Conservation (phyloP, 2,888 invertebrate genomes). For the Thereva nobilitata region DNA sequence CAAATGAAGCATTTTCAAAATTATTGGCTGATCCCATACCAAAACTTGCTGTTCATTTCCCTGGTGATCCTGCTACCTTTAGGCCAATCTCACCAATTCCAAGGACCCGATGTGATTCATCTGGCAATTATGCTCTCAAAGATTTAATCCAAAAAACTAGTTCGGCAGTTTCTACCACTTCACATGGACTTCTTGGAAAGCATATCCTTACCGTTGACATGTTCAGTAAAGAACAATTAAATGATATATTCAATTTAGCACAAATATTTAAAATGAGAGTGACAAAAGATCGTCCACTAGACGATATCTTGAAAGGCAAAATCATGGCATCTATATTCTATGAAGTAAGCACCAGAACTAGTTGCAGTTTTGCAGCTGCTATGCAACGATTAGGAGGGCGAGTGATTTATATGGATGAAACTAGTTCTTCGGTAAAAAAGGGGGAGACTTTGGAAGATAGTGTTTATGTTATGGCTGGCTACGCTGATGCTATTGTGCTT, state of each 20-base stretch:
- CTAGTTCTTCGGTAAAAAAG: slow-evolving; percentile 91
- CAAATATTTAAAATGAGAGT: slow-evolving; percentile 83
- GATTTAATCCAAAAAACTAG: slow-evolving; percentile 59
- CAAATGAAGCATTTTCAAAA: slow-evolving; percentile 62
- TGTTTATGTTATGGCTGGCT: slow-evolving; percentile 85
- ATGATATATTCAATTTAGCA: slow-evolving; percentile 92
- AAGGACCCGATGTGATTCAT: slow-evolving; percentile 64
- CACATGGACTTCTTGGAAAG: slow-evolving; percentile 68
- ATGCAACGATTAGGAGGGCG: slow-evolving; percentile 95
- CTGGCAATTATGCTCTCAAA: slow-evolving; percentile 60
- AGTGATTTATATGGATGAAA: slow-evolving; percentile 87
- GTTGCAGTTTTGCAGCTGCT: slow-evolving; percentile 94
- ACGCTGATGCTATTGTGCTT: slow-evolving; percentile 91
- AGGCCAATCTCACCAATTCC: slow-evolving; percentile 62
- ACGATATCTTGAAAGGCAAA: slow-evolving; percentile 87
- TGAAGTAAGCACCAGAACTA: slow-evolving; percentile 96
- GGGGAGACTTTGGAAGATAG: slow-evolving; percentile 94
- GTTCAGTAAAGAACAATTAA: slow-evolving; percentile 86
- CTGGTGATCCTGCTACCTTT: slow-evolving; percentile 60
- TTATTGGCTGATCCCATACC: slow-evolving; percentile 54
- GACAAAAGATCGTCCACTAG: slow-evolving; percentile 79
- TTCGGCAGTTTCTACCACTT: slow-evolving; percentile 48
- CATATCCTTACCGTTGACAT: slow-evolving; percentile 84
- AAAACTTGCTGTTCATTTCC: slow-evolving; percentile 66
- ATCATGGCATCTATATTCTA: slow-evolving; percentile 96